Evolutionary conservation across 2,113 vertebrate species (phyloP).

Genomic region (Myiagra hebetior): DNA sequence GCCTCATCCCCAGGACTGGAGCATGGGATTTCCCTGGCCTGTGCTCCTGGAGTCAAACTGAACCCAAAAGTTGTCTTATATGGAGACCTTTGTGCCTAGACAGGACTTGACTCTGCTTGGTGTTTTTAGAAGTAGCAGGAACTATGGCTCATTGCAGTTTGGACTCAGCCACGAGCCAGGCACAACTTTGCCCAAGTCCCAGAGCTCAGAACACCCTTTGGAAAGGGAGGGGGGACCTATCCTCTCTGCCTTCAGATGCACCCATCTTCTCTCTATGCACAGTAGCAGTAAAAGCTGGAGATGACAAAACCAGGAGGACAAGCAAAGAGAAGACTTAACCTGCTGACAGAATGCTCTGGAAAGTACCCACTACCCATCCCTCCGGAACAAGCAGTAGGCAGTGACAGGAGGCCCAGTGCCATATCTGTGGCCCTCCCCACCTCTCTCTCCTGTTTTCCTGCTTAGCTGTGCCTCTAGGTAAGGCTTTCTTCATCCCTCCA

Average conservation of each 20-base stretch:
- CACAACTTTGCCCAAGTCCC: not conserved
- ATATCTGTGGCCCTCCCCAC: not conserved
- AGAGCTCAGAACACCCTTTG: not conserved
- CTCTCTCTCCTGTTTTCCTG: not conserved
- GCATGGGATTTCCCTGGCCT: not conserved
- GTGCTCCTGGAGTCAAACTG: not conserved
- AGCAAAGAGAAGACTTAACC: not conserved
- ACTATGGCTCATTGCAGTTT: not conserved
- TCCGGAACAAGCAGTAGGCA: not conserved
- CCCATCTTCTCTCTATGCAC: not conserved
- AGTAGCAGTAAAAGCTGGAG: not conserved
- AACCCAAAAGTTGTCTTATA: not conserved
- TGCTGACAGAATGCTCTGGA: not conserved
- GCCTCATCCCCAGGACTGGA: not conserved
- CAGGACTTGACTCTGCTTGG: not conserved
- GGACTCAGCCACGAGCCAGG: not conserved
- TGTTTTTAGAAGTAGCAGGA: not conserved
- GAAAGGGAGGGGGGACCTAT: not conserved
- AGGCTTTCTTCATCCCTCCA: not conserved
- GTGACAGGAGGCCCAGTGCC: not conserved
- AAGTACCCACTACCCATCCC: not conserved
- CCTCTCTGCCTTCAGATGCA: not conserved
- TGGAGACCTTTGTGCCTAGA: not conserved
- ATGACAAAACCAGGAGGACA: not conserved
- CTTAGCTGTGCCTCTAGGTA: not conserved